Evolutionary conservation across 2,797 vertebrate species (phyloP).

Genomic region (Notolepis coatsorum): DNA sequence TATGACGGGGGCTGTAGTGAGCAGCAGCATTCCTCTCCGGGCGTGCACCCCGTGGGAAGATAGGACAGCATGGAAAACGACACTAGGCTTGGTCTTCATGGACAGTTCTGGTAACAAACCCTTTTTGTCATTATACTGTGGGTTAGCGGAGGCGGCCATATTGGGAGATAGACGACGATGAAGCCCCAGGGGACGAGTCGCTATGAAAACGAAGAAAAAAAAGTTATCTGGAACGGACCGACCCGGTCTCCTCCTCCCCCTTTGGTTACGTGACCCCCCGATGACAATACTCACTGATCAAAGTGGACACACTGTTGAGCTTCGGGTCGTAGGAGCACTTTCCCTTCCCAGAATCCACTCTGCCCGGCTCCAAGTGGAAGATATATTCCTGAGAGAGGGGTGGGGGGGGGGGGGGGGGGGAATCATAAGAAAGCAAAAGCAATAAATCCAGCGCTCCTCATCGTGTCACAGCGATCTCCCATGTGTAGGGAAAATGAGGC

Average conservation of each 20-base stretch:
- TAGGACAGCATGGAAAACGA: conserved; percentile 26
- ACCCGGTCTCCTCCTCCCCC: not conserved
- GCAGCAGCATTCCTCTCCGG: conserved; percentile 28
- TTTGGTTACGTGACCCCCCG: conserved; percentile 25
- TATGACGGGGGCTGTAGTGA: conserved; percentile 39
- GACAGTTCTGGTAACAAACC: conserved; percentile 21
- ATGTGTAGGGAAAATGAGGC: conserved; percentile 55
- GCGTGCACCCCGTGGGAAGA: conserved; percentile 34
- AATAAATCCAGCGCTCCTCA: conserved; percentile 72
- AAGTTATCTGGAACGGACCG: conserved; percentile 17
- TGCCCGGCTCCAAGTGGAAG: conserved; percentile 95
- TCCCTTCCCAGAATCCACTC: conserved; percentile 97
- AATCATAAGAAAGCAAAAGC: conserved; percentile 65
- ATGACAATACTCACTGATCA: conserved; percentile 95
- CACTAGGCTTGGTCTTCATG: conserved; percentile 27
- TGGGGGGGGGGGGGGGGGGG: conserved; percentile 62
- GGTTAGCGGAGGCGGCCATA: conserved; percentile 2
- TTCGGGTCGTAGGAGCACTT: conserved; percentile 99
- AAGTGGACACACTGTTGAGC: conserved; percentile 94
- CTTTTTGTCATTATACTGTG: conserved; percentile 22
- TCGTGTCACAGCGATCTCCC: conserved; percentile 68
- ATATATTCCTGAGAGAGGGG: conserved; percentile 96
- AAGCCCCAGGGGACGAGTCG: conserved; percentile 29
- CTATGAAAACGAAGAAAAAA: not conserved
- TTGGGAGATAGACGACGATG: conserved; percentile 28